Conservation (phyloP, 2,797 vertebrate genomes). For the Brotula barbata region DNA sequence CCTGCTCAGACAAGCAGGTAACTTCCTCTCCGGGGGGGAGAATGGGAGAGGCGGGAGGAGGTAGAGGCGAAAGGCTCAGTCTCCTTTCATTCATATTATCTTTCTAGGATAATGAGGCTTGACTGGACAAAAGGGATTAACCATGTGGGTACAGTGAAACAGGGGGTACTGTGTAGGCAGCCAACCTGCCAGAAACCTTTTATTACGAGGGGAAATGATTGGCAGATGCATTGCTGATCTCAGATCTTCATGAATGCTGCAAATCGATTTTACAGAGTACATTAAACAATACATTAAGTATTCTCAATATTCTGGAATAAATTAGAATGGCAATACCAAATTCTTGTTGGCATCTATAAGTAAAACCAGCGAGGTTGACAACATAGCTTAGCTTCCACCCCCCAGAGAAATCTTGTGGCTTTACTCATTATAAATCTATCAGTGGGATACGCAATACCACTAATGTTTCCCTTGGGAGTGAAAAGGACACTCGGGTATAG, state of each 20-base stretch:
- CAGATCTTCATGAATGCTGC: no score
- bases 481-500: constrained; percentile 27
- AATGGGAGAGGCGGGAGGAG: constrained; percentile 39
- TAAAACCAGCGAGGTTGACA: constrained; percentile 41
- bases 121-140: constrained; percentile 73
- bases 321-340: constrained; percentile 10
- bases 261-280: neutral
- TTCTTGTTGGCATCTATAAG: constrained; percentile 27
- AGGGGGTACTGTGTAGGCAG: no score
- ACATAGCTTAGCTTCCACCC: constrained; percentile 12
- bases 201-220: constrained; percentile 46
- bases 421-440: constrained; percentile 58
- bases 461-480: constrained; percentile 32
- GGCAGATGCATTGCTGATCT: constrained; percentile 16
- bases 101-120: constrained; percentile 71
- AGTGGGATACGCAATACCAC: constrained; percentile 42
- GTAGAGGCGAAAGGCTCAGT: constrained; percentile 49
- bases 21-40: constrained; percentile 69
- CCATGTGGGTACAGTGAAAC: constrained; percentile 62
- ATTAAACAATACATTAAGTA: neutral
- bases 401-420: constrained; percentile 35
- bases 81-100: constrained; percentile 69
- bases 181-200: constrained; percentile 68
- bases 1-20: constrained; percentile 74
- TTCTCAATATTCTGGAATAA: no score